Base-by-base conservation (phyloP, 2,888 invertebrate genomes). In the Steinernema carpocapsae region DNA sequence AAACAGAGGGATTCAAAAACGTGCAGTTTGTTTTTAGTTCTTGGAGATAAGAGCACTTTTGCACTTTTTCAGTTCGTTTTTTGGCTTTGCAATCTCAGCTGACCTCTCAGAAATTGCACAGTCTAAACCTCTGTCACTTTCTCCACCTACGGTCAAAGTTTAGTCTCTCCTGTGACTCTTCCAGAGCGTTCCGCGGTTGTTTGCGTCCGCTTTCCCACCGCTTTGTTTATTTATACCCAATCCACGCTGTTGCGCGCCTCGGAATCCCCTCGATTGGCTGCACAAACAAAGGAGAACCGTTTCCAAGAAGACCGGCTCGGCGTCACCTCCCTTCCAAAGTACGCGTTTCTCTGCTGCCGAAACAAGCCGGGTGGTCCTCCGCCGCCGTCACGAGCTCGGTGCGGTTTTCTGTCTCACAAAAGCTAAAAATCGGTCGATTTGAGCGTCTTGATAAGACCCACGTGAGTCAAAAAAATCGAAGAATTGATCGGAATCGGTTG, bases 261-360 rank as follows among this genome's bases (percentile, higher is more conserved):
- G 52, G 12, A 19, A 19, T 2, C 19, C 14, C 48, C 19, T 48
- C 48, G 52, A 52, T 52, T 22, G 22, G 24, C 52, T 52, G 52
- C 52, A 52, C 52, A 52, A 52, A 52, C 52, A 52, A 22, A 52
- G 12, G 52, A 48, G 24, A 19, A 22, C 52, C 52, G 22, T 19
- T 22, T 19, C 22, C 4, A 22, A 12, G 24, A 24, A 12, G 19
- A 12, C 52, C 52, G 22, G 24, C 22, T 12, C 52, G 19, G 22
- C 19, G 52, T 48, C 24, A 7, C 10, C 37, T 10, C 37, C 37
- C 3, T 3, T 10, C 4, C 3, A 52, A 52, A 52, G 52, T 24
- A 52, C 52, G 24, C 19, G 24, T 37, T 37, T n/a, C n/a, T n/a
- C n/a, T n/a, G n/a, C n/a, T n/a, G n/a, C 48, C n/a, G 48, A 12